Percentiles rank a stretch among this genome's conserved stretches.
phyloP scores from a whole-genome alignment of 2,888 invertebrate genomes.

The Cetonia aurata region DNA sequence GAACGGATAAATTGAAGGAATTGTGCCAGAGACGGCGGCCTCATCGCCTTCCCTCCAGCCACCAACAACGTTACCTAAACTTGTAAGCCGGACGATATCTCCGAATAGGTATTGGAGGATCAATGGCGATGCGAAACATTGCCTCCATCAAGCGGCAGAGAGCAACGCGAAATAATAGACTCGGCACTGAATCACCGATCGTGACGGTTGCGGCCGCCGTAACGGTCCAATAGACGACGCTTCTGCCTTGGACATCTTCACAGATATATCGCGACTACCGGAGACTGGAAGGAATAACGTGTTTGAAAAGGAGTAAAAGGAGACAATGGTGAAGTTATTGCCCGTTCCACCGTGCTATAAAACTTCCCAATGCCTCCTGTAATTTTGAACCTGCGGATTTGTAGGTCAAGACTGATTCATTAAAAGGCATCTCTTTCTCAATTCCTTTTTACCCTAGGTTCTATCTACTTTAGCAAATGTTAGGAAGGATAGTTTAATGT shows the following conservation, averaged over 20 bases:
- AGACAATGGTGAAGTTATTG: constrained; percentile 5
- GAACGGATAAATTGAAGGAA: constrained; percentile 33
- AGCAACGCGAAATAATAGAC: constrained; percentile 33
- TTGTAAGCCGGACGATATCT: constrained; percentile 44
- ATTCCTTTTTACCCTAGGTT: too few relatives aligned
- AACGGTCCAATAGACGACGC: constrained; percentile 31
- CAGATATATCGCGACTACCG: constrained; percentile 28
- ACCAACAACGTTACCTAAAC: constrained; percentile 33
- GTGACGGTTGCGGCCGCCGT: constrained; percentile 30
- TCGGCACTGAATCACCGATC: constrained; percentile 36
- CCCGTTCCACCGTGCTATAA: too few relatives aligned
- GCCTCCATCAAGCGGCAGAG: constrained; percentile 27
- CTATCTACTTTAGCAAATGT: too few relatives aligned
- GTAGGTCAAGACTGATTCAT: too few relatives aligned
- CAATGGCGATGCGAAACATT: constrained; percentile 45
- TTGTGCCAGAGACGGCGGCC: constrained; percentile 11
- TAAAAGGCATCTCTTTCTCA: too few relatives aligned
- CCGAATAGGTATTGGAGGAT: constrained; percentile 48
- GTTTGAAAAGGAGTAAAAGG: constrained; percentile 20
- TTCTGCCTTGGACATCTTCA: constrained; percentile 32
- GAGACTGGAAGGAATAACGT: constrained; percentile 23
- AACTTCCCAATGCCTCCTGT: too few relatives aligned
- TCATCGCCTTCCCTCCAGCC: neutral
- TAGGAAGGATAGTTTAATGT: too few relatives aligned
- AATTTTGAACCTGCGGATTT: too few relatives aligned